Conservation (phyloP, 2,888 invertebrate species). For the Rhingia rostrata region DNA sequence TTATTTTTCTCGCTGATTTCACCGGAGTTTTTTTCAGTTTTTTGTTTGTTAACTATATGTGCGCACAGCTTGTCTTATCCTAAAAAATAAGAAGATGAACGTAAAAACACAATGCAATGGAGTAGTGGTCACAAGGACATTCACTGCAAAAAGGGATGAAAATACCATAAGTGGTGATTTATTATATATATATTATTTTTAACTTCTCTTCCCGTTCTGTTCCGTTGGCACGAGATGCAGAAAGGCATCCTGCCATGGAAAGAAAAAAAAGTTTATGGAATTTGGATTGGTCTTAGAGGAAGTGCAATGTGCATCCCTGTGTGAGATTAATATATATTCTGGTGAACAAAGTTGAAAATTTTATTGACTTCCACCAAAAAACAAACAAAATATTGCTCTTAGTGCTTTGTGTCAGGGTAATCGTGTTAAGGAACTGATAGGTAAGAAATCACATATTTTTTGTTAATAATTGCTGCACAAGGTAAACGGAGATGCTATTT, state of each 20-base stretch:
- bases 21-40: slow-evolving; percentile 55
- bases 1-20: slow-evolving; percentile 61
- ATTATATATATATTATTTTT: slow-evolving; percentile 40
- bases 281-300: slow-evolving; percentile 31
- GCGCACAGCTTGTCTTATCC: slow-evolving; percentile 46
- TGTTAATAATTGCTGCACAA: too few species aligned
- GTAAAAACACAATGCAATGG: slow-evolving; percentile 16
- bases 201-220: slow-evolving; percentile 10
- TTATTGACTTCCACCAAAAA: slow-evolving; percentile 36
- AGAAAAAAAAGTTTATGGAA: neutral
- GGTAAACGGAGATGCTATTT: too few species aligned
- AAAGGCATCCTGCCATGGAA: neutral
- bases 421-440: too few species aligned
- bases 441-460: too few species aligned
- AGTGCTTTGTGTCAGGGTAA: too few species aligned
- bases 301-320: slow-evolving; percentile 12
- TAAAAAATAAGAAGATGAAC: slow-evolving; percentile 18
- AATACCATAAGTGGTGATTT: slow-evolving; percentile 60
- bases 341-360: slow-evolving; percentile 28
- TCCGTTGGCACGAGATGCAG: slow-evolving; percentile 2
- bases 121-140: slow-evolving; percentile 29
- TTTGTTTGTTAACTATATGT: slow-evolving; percentile 35
- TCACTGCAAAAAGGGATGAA: slow-evolving; percentile 36
- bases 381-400: neutral
- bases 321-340: slow-evolving; percentile 41